phyloP scores from a whole-genome alignment of 2,888 invertebrate species.

The Cacoxenus indagator region DNA sequence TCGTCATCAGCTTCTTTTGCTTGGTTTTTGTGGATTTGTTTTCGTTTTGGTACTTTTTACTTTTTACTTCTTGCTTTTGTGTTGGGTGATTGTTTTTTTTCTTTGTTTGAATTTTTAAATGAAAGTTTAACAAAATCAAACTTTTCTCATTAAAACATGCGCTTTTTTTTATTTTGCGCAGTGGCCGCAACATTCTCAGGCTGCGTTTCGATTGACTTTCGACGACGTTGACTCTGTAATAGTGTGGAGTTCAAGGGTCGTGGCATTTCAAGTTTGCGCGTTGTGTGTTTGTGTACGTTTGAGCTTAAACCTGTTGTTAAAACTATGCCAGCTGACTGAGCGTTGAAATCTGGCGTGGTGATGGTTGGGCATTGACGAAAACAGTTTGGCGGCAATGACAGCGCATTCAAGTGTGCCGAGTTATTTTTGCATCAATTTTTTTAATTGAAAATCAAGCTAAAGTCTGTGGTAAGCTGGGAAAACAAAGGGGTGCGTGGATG shows the following conservation, averaged over 20 bases:
- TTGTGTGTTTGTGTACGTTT: too few species aligned
- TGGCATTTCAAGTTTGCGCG: too few species aligned
- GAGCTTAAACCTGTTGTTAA: background rate
- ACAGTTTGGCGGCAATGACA: too few species aligned
- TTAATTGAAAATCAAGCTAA: conserved; percentile 57
- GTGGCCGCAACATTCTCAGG: conserved; percentile 55
- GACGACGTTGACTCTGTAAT: too few species aligned
- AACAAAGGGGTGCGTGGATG: too few species aligned
- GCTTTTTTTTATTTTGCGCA: conserved; percentile 50
- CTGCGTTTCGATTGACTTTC: too few species aligned
- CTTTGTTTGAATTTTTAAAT: conserved; percentile 57
- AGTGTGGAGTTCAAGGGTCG: too few species aligned
- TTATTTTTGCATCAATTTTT: background rate
- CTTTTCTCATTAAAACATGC: conserved; percentile 70
- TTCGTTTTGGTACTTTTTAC: background rate
- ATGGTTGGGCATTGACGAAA: too few species aligned
- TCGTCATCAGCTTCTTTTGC: too few species aligned
- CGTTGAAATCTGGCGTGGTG: too few species aligned
- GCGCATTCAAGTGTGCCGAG: background rate
- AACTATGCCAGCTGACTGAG: background rate
- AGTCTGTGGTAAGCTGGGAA: conserved; percentile 57
- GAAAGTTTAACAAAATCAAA: conserved; percentile 68
- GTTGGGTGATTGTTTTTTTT: conserved; percentile 29
- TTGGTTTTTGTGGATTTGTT: conserved; percentile 25
- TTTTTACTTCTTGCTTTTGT: conserved; percentile 20